These are phyloP conservation scores for Antedon mediterranea DNA, from an alignment of 53 echinoderm and acorn worm genomes.

Conservation along the genomic window DNA sequence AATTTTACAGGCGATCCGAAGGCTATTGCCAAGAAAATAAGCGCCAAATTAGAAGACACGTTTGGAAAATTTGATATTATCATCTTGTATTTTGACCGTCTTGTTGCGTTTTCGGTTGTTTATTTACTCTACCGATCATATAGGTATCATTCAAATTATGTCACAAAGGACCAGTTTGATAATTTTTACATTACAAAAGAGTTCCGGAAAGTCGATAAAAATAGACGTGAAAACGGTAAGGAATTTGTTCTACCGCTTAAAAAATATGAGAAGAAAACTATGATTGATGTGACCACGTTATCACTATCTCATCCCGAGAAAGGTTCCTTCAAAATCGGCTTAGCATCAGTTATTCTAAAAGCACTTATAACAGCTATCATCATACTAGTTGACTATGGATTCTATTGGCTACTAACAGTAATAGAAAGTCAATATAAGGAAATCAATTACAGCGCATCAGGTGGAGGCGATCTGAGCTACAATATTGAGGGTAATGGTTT, in stretches of 20 bases:
- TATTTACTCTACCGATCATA: slow-evolving; percentile 56
- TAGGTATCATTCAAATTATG: slow-evolving; percentile 63
- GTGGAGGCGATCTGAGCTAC: slow-evolving; percentile 36
- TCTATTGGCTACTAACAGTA: slow-evolving; percentile 38
- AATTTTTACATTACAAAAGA: slow-evolving; percentile 72
- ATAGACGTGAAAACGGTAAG: slow-evolving; percentile 24
- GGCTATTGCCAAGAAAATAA: slow-evolving; percentile 49
- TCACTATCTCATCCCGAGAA: slow-evolving; percentile 51
- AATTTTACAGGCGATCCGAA: slow-evolving; percentile 17
- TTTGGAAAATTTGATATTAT: slow-evolving; percentile 33
- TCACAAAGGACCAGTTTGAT: slow-evolving; percentile 74
- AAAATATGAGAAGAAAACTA: slow-evolving; percentile 48
- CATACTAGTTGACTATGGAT: slow-evolving; percentile 58
- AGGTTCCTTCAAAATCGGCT: slow-evolving; percentile 60
- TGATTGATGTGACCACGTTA: slow-evolving; percentile 52
- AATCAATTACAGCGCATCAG: slow-evolving; percentile 36
- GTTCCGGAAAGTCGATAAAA: slow-evolving; percentile 52
- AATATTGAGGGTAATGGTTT: slow-evolving; percentile 45
- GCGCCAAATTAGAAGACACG: slow-evolving; percentile 38
- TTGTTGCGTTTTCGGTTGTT: slow-evolving; percentile 60
- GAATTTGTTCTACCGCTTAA: slow-evolving; percentile 53
- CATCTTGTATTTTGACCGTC: slow-evolving; percentile 50
- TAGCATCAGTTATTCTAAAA: slow-evolving; percentile 56
- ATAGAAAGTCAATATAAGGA: slow-evolving; percentile 45
- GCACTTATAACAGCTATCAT: slow-evolving; percentile 51